These are phyloP conservation scores for Bimastos eiseni DNA, from an alignment of 2,888 invertebrate species.

Conservation along the genomic window DNA sequence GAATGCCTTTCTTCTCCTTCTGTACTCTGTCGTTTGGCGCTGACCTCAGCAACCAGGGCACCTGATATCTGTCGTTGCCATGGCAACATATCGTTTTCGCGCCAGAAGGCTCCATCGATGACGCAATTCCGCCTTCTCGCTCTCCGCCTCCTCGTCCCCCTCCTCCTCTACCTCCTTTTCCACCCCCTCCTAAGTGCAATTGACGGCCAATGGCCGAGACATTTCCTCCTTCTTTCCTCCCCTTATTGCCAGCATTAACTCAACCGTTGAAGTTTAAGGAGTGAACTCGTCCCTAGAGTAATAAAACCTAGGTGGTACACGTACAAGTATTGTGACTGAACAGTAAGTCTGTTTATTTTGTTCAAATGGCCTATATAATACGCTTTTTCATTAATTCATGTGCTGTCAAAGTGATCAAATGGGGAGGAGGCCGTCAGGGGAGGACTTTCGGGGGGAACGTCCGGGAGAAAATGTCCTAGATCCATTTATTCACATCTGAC, in stretches of 20 bases:
- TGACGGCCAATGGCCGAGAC: neutral
- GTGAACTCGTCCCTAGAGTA: neutral
- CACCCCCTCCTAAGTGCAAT: constrained; percentile 7
- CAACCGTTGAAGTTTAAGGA: too few relatives aligned
- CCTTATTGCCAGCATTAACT: neutral
- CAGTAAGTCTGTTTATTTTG: too few relatives aligned
- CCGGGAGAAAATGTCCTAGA: too few relatives aligned
- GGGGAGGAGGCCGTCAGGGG: too few relatives aligned
- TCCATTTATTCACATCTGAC: too few relatives aligned
- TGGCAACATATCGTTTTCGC: constrained; percentile 3
- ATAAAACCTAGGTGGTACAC: too few relatives aligned
- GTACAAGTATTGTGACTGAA: too few relatives aligned
- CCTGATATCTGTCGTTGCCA: neutral
- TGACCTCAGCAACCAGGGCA: neutral
- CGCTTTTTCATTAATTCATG: too few relatives aligned
- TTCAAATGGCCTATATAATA: too few relatives aligned
- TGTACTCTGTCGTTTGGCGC: neutral
- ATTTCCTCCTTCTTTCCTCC: neutral
- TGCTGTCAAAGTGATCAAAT: too few relatives aligned
- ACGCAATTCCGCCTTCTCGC: neutral
- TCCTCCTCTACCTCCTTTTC: constrained; percentile 15
- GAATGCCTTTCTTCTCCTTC: neutral
- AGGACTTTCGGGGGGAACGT: too few relatives aligned
- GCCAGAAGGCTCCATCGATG: neutral
- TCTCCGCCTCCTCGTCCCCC: neutral